Evolutionary conservation across 2,888 invertebrate genomes (phyloP), one percentile per base, ranked within the genome.

Genomic region (Andricus quercusramuli): DNA sequence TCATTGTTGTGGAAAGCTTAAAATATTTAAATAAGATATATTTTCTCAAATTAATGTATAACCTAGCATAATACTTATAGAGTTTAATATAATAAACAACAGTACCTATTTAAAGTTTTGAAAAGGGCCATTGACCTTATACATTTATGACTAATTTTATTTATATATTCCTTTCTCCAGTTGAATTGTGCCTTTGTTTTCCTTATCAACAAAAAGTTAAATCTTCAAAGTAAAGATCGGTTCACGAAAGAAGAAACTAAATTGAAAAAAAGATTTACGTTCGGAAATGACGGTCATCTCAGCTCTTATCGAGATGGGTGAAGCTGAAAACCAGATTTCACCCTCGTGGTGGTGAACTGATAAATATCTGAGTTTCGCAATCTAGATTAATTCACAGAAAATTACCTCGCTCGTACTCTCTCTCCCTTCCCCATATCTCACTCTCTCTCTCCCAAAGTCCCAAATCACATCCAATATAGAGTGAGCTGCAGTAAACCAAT

Each of bases 181-280:
- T 8, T 37, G 37, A 37, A 0, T 8, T 37, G 4, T 37, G 4
- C 0, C 8, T 37, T 6, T 37, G 8, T 37, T 37, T 37, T 37
- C 3, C 8, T 37, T 37, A 6, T 8, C 4, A 37, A 13, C 13
- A 44, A 13, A 44, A 13, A 44, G 13, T 13, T 44, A 44, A 47
- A 15, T 47, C 47, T 47, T 15, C 47, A 47, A 47, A 15, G 47
- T 20, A n/a, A 56, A 17, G n/a, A 56, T 8, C 17, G 56, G 2
- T 56, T n/a, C 20, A 56, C 22, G 47, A 44, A 15, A 25, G 15
- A 25, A 25, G n/a, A 25, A 68, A 25, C 15, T 13, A 68, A 25
- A 68, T 68, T 68, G 68, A 68, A 68, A 68, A 68, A 41, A 68
- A 22, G 44, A 68, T 68, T 47, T 68, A 68, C 25, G 22, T 25